These are phyloP conservation scores for Drosophila trichaetosa DNA, from an alignment of 2,888 invertebrate genomes.

Conservation along the genomic window DNA sequence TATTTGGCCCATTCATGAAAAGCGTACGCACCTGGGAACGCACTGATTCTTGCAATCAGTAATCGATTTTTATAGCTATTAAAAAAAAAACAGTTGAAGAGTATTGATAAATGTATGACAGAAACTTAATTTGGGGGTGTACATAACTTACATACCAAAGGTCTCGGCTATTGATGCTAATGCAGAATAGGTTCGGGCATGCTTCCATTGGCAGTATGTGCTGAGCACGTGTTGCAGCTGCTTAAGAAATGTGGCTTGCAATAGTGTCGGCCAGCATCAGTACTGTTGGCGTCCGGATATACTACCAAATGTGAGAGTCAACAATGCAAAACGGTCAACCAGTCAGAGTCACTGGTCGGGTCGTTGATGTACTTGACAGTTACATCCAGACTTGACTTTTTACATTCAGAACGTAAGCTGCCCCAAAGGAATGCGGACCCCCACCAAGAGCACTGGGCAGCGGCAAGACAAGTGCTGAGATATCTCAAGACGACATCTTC, in stretches of 20 bases:
- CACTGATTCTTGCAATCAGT: neutral
- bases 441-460: neutral
- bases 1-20: neutral
- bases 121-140: neutral
- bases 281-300: neutral
- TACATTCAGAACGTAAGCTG: neutral
- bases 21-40: no score
- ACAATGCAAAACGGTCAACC: neutral
- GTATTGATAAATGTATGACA: no score
- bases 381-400: neutral
- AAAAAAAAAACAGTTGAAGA: neutral
- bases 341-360: neutral
- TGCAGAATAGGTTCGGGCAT: neutral
- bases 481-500: neutral
- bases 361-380: neutral
- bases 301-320: neutral
- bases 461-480: neutral
- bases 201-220: neutral
- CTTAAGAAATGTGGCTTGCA: neutral
- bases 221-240: neutral
- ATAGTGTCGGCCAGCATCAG: neutral
- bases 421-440: neutral
- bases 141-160: neutral
- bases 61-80: neutral
- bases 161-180: neutral